Conservation (phyloP, 1,140 invertebrate species). For the Paralvinella palmiformis region DNA sequence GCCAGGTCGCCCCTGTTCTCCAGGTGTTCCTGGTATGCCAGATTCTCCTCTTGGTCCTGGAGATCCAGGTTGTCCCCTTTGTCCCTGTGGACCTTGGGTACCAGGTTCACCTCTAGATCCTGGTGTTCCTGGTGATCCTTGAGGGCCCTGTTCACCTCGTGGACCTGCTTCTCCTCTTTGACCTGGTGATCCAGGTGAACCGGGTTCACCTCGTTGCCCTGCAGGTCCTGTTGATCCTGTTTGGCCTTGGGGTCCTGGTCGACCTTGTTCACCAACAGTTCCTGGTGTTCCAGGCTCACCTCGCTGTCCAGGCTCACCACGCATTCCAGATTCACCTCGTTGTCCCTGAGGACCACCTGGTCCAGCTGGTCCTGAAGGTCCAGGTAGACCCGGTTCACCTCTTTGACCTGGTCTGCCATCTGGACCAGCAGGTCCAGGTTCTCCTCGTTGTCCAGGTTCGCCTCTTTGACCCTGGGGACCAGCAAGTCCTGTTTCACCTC, state of each 20-base stretch:
- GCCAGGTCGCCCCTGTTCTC: slow-evolving; percentile 27
- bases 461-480: slow-evolving; percentile 1
- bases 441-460: slow-evolving; percentile 12
- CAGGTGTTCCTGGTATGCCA: slow-evolving; percentile 28
- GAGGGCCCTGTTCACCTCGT: slow-evolving; percentile 48
- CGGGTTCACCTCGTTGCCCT: slow-evolving; percentile 66
- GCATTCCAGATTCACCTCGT: slow-evolving; percentile 26
- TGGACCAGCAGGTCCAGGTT: neutral
- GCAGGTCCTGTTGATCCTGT: slow-evolving; percentile 65
- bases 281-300: slow-evolving; percentile 5
- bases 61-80: neutral
- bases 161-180: slow-evolving; percentile 70
- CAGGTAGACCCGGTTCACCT: slow-evolving; percentile 10
- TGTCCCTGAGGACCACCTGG: slow-evolving; percentile 34
- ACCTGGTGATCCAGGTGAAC: slow-evolving; percentile 66
- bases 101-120: slow-evolving; percentile 2
- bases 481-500: slow-evolving; percentile 12
- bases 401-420: slow-evolving; percentile 12
- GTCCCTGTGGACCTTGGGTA: neutral
- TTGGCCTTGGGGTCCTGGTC: slow-evolving; percentile 59
- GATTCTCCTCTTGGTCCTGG: slow-evolving; percentile 9
- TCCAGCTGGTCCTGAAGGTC: slow-evolving; percentile 29
- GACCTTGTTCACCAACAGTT: slow-evolving; percentile 48
- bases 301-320: neutral
- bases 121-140: neutral